A percentile compares a stretch with the other conserved stretches of the same genome.
phyloP scores from a whole-genome alignment of 2,797 vertebrate species.

The Urocyon cinereoargenteus region DNA sequence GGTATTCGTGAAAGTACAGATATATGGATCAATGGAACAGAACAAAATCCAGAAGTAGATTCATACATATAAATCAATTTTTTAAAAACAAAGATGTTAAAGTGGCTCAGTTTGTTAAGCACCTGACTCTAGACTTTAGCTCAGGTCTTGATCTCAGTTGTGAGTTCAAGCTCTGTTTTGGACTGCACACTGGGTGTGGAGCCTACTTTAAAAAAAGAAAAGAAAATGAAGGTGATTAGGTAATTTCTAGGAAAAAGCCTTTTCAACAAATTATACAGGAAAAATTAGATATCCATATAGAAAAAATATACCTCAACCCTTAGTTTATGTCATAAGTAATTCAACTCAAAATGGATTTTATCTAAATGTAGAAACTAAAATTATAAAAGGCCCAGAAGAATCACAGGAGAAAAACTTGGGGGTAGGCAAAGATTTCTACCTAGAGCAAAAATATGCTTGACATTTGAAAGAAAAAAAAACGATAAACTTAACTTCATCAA shows the following conservation, averaged over 20 bases:
- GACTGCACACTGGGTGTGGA: not conserved
- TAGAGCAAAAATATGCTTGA: not conserved
- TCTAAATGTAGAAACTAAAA: not conserved
- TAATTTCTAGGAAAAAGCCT: not conserved
- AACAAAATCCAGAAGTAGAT: not conserved
- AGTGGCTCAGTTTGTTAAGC: not conserved
- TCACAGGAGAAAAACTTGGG: not conserved
- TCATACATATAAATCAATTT: not conserved
- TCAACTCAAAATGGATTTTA: not conserved
- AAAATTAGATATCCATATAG: not conserved
- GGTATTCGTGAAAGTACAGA: not conserved
- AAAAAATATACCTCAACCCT: not conserved
- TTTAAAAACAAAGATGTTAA: not conserved
- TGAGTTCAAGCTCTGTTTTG: not conserved
- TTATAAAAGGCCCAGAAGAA: not conserved
- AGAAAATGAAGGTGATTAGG: not conserved
- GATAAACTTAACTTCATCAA: not conserved
- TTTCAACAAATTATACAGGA: slow-evolving; percentile 16
- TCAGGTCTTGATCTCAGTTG: not conserved
- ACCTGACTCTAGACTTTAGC: not conserved
- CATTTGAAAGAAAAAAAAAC: not conserved
- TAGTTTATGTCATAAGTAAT: not conserved
- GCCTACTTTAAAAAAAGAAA: not conserved
- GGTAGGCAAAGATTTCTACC: not conserved
- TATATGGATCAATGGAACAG: not conserved